Evolutionary conservation across 92 coral and sea anemone species (phyloP), one percentile per base, ranked within the genome.

Genomic region (Metridium senile): DNA sequence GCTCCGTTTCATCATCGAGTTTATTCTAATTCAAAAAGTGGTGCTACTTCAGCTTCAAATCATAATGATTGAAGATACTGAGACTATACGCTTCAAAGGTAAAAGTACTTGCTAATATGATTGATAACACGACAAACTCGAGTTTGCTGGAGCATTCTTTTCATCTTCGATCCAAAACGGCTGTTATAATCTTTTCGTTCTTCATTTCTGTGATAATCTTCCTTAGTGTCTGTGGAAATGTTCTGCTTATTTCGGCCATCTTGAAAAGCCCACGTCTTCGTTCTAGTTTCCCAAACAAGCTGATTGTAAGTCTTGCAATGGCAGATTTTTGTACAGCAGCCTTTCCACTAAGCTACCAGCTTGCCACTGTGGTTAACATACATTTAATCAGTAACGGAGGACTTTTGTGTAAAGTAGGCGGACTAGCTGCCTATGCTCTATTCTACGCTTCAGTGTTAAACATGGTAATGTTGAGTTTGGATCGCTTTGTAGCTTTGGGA

Each of bases 401-500:
- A 1, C 26, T 61, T 11, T 29, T 69, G 58, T 87, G 91, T 39
- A 22, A 32, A 11, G n/a, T 77, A 17, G 84, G 74, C 0, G 90
- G 90, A 19, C 78, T 86, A 6, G 32, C 83, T 7, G 49, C 84
- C 29, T 87, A 87, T 57, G 81, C 91, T 29, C 76, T 87, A 54
- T 87, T 82, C 33, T 67, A 82, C 21, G 87, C 78, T 10, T 82
- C 87, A 11, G 59, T 78, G 25, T 62, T 68, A 33, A 71, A 77
- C 11, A 35, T 87, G 76, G 69, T 87, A 16, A 78, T 84, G 75
- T 62, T 87, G 57, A 75, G 90, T 32, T 47, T 82, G 18, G 91
- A 87, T 49, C 78, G 91, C 20, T 82, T 76, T 27, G 28, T 81
- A 30, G 91, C 91, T 29, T 70, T 87, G 17, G 84, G 84, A 33